Evolutionary conservation across 2,113 vertebrate species (phyloP).

Genomic region (Sceloporus tristichus): DNA sequence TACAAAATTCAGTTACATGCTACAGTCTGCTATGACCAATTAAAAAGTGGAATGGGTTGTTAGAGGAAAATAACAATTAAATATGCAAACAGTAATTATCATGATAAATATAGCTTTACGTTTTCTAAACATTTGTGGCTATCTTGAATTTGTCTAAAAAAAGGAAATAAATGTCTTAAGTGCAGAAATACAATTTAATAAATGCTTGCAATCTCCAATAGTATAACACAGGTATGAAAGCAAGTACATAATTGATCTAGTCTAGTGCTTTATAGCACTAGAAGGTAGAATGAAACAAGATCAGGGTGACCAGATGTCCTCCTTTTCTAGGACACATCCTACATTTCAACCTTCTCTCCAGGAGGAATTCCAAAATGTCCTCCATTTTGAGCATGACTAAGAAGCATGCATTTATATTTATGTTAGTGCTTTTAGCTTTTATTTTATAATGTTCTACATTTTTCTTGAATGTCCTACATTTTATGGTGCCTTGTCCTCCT

Average conservation of each 20-base stretch:
- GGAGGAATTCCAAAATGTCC: too few relatives aligned
- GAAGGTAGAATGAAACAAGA: background rate
- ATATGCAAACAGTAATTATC: background rate
- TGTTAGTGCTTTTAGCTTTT: too few relatives aligned
- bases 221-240: background rate
- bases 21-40: background rate
- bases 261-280: background rate
- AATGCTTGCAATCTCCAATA: background rate
- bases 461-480: too few relatives aligned
- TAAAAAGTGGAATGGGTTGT: background rate
- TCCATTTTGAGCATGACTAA: too few relatives aligned
- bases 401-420: too few relatives aligned
- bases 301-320: too few relatives aligned
- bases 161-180: background rate
- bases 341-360: too few relatives aligned
- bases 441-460: too few relatives aligned
- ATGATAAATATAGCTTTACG: background rate
- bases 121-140: background rate
- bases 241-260: background rate
- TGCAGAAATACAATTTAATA: background rate
- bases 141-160: background rate
- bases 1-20: background rate
- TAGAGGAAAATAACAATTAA: background rate
- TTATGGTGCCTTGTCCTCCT: too few relatives aligned
- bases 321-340: too few relatives aligned